Conservation (phyloP, 2,113 vertebrate species). For the Bettongia penicillata region DNA sequence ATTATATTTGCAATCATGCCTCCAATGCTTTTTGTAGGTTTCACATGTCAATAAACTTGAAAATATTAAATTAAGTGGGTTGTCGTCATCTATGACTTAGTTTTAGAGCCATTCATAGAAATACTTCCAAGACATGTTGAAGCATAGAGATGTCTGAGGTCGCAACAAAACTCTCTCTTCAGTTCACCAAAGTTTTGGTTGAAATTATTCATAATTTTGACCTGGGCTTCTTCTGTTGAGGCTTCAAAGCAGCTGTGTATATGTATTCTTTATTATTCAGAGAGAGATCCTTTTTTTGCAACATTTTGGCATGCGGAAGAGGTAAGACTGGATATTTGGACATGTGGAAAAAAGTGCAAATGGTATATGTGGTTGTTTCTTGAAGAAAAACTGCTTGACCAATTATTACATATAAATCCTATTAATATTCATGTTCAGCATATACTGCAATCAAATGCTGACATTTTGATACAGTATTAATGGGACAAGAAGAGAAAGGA, state of each 20-base stretch:
- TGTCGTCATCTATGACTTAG: not conserved
- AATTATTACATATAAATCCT: slow-evolving; percentile 32
- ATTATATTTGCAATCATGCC: not conserved
- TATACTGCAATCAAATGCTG: no score
- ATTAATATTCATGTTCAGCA: not conserved
- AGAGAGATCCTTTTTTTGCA: not conserved
- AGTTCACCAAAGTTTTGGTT: not conserved
- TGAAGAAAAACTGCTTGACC: slow-evolving; percentile 14
- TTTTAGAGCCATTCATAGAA: not conserved
- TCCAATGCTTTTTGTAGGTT: not conserved
- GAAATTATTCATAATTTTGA: not conserved
- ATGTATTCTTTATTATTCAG: not conserved
- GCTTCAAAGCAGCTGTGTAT: not conserved
- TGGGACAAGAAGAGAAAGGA: not conserved
- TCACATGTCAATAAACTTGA: not conserved
- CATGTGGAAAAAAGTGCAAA: not conserved
- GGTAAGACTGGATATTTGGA: no score
- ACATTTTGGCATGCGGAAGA: no score
- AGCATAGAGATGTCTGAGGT: not conserved
- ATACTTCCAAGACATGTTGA: not conserved
- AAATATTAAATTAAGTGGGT: not conserved
- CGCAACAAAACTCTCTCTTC: not conserved
- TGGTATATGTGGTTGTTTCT: not conserved
- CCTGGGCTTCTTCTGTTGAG: not conserved
- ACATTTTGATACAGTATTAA: not conserved